Evolutionary conservation across 2,113 vertebrate species (phyloP).

Genomic region (Callochromis pleurospilus): DNA sequence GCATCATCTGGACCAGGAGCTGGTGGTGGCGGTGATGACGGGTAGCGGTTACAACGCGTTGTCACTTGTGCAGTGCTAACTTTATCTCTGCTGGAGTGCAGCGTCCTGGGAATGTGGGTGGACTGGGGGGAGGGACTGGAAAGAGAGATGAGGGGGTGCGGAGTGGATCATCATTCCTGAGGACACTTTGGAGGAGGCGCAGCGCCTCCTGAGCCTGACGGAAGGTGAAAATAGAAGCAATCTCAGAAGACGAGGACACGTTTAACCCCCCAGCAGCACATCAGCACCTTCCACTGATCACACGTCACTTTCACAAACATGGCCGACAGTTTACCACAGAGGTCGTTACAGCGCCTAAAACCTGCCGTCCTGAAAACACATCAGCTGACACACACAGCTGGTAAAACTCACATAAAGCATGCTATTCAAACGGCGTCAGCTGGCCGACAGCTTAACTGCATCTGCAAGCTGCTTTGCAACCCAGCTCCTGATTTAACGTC

Average conservation of each 20-base stretch:
- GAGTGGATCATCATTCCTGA: background rate
- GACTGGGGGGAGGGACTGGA: background rate
- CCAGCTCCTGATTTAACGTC: background rate
- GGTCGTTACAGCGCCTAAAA: background rate
- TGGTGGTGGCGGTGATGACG: background rate
- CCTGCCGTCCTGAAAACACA: background rate
- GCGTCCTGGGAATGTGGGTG: conserved; percentile 55
- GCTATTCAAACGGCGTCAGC: background rate
- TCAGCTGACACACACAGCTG: background rate
- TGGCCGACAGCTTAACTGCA: background rate
- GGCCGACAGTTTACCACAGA: background rate
- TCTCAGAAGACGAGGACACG: background rate
- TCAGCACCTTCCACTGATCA: background rate
- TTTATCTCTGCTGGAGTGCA: conserved; percentile 80
- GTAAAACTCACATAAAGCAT: background rate
- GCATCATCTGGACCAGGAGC: background rate
- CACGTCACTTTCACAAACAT: background rate
- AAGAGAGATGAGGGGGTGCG: background rate
- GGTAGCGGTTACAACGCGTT: conserved; percentile 77
- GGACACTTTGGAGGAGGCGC: background rate
- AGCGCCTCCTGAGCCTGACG: background rate
- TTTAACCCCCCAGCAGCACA: background rate
- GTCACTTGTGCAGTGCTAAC: conserved; percentile 79
- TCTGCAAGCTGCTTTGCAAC: background rate
- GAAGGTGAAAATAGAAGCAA: background rate